Evolutionary conservation across 2,113 vertebrate genomes (phyloP), one percentile per base, ranked within the genome.

Genomic region (Chloropsis cyanopogon): DNA sequence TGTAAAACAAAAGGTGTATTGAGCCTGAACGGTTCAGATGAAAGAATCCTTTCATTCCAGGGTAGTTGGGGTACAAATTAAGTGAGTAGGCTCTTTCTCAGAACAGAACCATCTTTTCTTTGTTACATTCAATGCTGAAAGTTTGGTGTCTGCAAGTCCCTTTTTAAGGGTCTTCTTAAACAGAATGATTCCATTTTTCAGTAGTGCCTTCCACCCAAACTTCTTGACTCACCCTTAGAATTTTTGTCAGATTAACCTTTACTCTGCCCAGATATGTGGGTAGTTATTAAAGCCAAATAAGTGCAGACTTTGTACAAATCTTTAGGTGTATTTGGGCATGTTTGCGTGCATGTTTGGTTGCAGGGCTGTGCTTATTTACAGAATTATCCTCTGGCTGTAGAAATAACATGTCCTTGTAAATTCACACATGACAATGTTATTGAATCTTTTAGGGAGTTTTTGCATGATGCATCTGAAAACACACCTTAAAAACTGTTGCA

Each of bases 1-100:
- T 33, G 41, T 91, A 53, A 88, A 95, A 96, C 78, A 93, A 92
- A 93, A 94, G 77, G 18, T 50, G 17, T 39, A 49, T 64, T 88
- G 69, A 95, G 70, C 59, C 53, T 84, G 60, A 68, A 42, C 3
- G 5, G 7, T 56, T 82, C 56, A 71, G 61, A 75, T 90, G 61
- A 95, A 91, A 72, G 72, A 64, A 81, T 68, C 41, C 22, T 94
- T 94, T 88, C 69, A 91, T 92, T 75, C 14, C 10, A 5, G 25
- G 23, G 23, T 60, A 50, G 78, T 59, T 50, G 10, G 10, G 77
- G 68, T 57, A 57, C 49, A 95, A 92, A 84, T 89, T 75, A 42
- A 88, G 41, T 14, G 24, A 73, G 82, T 29, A 54, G 60, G 64
- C 12, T 92, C 37, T 42, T 73, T 69, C 57, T 69, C 56, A 56